Evolutionary conservation across 2,113 vertebrate genomes (phyloP).

Genomic region (Reinhardtius hippoglossoides): DNA sequence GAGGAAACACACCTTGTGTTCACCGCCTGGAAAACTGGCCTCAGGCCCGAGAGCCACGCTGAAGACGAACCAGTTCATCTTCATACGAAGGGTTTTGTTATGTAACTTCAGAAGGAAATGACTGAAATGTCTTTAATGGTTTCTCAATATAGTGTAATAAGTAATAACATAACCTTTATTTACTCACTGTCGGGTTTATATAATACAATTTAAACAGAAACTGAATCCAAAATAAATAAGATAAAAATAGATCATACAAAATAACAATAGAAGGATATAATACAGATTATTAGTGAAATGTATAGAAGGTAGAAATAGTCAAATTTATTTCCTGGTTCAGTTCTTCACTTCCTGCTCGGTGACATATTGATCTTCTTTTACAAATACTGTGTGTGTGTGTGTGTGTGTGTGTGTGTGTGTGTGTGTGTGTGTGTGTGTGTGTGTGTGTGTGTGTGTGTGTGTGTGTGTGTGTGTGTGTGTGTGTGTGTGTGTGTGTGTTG

Average conservation of each 20-base stretch:
- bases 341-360: not conserved
- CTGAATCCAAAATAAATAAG: too few relatives aligned
- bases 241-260: too few relatives aligned
- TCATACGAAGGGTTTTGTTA: too few relatives aligned
- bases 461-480: not conserved
- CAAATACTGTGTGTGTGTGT: not conserved
- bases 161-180: too few relatives aligned
- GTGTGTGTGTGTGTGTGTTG: not conserved
- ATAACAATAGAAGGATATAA: too few relatives aligned
- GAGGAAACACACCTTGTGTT: conserved; percentile 33
- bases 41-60: too few relatives aligned
- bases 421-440: not conserved
- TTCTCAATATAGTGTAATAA: too few relatives aligned
- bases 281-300: not conserved
- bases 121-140: too few relatives aligned
- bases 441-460: conserved; percentile 2
- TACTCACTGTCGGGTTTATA: too few relatives aligned
- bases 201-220: too few relatives aligned
- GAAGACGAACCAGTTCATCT: too few relatives aligned
- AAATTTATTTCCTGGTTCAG: not conserved
- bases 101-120: too few relatives aligned
- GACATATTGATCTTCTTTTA: conserved; percentile 2
- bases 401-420: not conserved
- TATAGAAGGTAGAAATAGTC: not conserved
- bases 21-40: not conserved